Conservation (phyloP, 2,113 vertebrate genomes). For the Probosciger aterrimus region DNA sequence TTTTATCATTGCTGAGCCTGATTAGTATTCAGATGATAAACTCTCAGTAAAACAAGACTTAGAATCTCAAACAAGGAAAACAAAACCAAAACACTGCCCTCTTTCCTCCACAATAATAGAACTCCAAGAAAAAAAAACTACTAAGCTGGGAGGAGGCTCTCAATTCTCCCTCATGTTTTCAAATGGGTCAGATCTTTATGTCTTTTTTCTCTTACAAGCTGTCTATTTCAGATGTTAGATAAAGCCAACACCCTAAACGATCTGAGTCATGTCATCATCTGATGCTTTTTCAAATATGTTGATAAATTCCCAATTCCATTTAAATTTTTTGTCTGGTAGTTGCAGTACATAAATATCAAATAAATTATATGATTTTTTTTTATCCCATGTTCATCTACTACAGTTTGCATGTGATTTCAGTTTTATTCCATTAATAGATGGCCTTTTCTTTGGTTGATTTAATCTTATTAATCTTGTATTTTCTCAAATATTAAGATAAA, state of each 20-base stretch:
- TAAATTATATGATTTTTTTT: background rate
- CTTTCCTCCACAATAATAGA: background rate
- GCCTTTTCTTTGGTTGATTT: background rate
- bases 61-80: background rate
- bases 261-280: background rate
- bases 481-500: background rate
- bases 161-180: background rate
- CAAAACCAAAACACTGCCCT: background rate
- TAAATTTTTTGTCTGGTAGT: background rate
- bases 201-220: background rate
- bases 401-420: background rate
- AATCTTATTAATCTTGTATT: background rate
- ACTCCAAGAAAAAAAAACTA: background rate
- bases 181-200: background rate
- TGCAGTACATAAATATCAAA: background rate
- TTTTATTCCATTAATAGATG: background rate
- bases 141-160: background rate
- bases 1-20: background rate
- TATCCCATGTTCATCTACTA: background rate
- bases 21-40: background rate
- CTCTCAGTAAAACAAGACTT: background rate
- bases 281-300: background rate
- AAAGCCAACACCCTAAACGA: background rate
- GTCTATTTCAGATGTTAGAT: background rate
- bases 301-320: background rate